Percentiles rank a stretch among this genome's conserved stretches.
phyloP scores from a whole-genome alignment of 2,797 vertebrate species.

The Hydrolagus colliei region DNA sequence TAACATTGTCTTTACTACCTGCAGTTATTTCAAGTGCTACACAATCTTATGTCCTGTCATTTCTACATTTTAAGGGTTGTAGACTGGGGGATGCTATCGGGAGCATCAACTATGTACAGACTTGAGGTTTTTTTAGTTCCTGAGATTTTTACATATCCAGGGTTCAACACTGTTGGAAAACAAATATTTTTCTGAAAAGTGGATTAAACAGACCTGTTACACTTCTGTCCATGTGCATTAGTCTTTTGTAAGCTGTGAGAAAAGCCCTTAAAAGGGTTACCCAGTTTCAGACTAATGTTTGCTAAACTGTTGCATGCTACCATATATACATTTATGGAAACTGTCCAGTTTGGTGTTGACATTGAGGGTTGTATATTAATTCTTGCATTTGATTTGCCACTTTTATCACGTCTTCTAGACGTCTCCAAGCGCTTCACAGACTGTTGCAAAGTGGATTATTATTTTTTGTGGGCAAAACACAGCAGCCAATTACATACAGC shows the following conservation, averaged over 20 bases:
- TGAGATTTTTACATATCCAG: slow-evolving; percentile 30
- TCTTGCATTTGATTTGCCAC: no score
- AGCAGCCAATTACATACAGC: no score
- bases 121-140: slow-evolving; percentile 8
- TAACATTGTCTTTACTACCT: neutral
- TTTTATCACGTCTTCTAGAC: no score
- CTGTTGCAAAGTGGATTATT: no score
- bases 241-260: slow-evolving; percentile 31
- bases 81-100: neutral
- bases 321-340: no score
- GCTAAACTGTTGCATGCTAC: neutral
- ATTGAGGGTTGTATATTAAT: no score
- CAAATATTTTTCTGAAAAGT: slow-evolving; percentile 30
- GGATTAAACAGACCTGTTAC: slow-evolving; percentile 24
- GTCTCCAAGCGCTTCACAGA: no score
- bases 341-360: no score
- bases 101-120: neutral
- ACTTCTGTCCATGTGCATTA: slow-evolving; percentile 25
- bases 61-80: neutral
- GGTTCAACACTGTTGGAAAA: slow-evolving; percentile 16
- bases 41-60: neutral
- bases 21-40: neutral
- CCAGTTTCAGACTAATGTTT: slow-evolving; percentile 28
- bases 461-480: no score
- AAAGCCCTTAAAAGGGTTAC: neutral